Percentiles rank a stretch among this genome's conserved stretches.
These are phyloP conservation scores for Theristicus caerulescens DNA, from an alignment of 2,113 vertebrate species.

Conservation along the genomic window DNA sequence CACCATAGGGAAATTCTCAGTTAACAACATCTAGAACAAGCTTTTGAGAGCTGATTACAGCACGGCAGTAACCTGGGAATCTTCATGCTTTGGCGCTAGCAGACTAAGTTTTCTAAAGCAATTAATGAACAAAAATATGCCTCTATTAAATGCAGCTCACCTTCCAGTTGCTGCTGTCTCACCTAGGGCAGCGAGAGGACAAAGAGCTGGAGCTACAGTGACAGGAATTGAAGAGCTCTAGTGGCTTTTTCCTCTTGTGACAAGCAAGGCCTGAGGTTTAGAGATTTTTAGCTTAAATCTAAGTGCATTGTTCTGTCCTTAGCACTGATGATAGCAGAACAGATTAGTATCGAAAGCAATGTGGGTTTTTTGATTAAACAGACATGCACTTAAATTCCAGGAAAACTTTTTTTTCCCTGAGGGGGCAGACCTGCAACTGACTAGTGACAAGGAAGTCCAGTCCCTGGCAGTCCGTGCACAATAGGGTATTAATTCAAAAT, in stretches of 20 bases:
- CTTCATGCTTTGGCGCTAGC: neutral
- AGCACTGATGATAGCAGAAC: neutral
- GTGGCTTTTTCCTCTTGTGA: neutral
- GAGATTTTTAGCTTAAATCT: neutral
- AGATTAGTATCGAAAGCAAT: neutral
- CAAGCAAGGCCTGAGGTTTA: neutral
- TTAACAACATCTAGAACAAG: neutral
- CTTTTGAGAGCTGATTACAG: neutral
- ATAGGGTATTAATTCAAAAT: neutral
- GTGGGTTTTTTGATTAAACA: neutral
- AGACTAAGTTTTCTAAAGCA: neutral
- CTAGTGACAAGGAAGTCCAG: neutral
- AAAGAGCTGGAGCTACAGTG: neutral
- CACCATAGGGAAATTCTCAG: neutral
- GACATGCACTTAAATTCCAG: neutral
- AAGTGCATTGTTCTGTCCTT: neutral
- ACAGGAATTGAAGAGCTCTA: neutral
- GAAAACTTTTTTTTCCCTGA: neutral
- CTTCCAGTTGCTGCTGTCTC: neutral
- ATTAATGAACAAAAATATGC: neutral
- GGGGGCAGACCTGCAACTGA: neutral
- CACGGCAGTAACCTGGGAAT: neutral
- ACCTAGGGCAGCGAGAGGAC: neutral
- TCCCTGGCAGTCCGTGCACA: neutral
- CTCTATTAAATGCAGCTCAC: neutral